Evolutionary conservation across 2,797 vertebrate species (phyloP).

Genomic region (Malurus leucopterus): DNA sequence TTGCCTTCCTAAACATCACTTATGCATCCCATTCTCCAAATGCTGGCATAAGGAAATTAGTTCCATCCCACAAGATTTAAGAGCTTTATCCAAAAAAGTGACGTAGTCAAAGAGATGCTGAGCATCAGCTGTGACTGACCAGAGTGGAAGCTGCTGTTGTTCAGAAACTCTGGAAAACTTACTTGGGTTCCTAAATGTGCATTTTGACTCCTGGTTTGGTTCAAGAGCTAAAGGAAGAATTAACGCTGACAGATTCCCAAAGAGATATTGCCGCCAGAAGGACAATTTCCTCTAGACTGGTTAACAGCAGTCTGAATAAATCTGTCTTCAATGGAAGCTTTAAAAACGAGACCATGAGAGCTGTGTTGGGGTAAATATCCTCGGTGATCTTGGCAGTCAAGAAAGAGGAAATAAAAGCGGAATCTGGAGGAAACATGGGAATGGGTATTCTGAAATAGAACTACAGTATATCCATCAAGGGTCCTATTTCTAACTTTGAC

Average conservation of each 20-base stretch:
- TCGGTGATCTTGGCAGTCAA: background rate
- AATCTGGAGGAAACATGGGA: conserved; percentile 40
- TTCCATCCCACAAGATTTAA: background rate
- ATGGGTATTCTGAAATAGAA: background rate
- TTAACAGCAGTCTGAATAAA: conserved; percentile 24
- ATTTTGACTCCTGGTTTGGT: conserved; percentile 45
- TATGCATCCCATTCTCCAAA: background rate
- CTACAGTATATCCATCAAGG: conserved; percentile 10
- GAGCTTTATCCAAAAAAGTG: background rate
- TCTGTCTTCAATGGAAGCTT: conserved; percentile 36
- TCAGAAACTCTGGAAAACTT: conserved; percentile 7
- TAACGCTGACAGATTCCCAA: conserved; percentile 27
- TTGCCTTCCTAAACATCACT: background rate
- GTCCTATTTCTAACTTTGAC: background rate
- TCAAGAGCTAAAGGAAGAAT: conserved; percentile 28
- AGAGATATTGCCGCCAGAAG: conserved; percentile 37
- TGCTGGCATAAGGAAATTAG: background rate
- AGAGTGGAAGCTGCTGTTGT: background rate
- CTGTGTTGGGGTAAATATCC: background rate
- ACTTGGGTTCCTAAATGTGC: background rate
- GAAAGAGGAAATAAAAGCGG: background rate
- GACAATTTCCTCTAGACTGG: conserved; percentile 43
- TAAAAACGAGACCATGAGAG: background rate
- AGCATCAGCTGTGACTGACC: background rate
- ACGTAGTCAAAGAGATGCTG: background rate